phyloP scores from a whole-genome alignment of 1,140 invertebrate genomes.

The Branchinecta lynchi region DNA sequence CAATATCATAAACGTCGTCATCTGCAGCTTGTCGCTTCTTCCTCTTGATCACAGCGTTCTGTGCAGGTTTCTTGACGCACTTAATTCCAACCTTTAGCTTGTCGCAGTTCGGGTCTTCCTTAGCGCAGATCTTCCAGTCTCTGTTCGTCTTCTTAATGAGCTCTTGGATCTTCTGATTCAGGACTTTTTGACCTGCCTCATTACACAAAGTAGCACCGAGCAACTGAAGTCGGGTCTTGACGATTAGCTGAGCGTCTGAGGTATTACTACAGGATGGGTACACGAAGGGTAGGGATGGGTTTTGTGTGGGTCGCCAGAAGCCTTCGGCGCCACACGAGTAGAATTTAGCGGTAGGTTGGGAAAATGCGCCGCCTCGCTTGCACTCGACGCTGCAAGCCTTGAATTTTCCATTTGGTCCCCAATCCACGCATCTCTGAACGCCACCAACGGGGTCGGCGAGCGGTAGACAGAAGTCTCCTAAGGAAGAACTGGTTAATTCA shows the following conservation, averaged over 20 bases:
- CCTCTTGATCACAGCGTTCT: constrained; percentile 29
- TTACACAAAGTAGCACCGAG: constrained; percentile 83
- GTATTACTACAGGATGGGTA: constrained; percentile 82
- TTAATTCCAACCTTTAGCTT: constrained; percentile 74
- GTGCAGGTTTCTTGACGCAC: constrained; percentile 56
- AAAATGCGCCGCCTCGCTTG: constrained; percentile 68
- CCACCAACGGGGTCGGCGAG: constrained; percentile 75
- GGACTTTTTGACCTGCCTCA: constrained; percentile 76
- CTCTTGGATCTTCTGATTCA: constrained; percentile 67
- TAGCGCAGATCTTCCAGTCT: constrained; percentile 82
- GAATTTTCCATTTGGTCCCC: constrained; percentile 89
- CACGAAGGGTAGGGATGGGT: constrained; percentile 57
- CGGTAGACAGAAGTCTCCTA: constrained; percentile 76
- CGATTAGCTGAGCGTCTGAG: constrained; percentile 72
- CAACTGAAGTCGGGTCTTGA: constrained; percentile 83
- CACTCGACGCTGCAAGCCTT: constrained; percentile 81
- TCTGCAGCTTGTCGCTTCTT: constrained; percentile 46
- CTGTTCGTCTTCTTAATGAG: constrained; percentile 75
- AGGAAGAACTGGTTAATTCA: constrained; percentile 24
- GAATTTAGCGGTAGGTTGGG: constrained; percentile 76
- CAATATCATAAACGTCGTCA: constrained; percentile 51
- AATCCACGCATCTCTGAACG: constrained; percentile 75
- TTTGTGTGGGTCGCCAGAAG: constrained; percentile 75
- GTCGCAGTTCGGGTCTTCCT: constrained; percentile 48
- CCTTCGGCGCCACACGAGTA: constrained; percentile 93